Base-by-base conservation (phyloP, 1,140 invertebrate species). In the Euborellia annulipes region DNA sequence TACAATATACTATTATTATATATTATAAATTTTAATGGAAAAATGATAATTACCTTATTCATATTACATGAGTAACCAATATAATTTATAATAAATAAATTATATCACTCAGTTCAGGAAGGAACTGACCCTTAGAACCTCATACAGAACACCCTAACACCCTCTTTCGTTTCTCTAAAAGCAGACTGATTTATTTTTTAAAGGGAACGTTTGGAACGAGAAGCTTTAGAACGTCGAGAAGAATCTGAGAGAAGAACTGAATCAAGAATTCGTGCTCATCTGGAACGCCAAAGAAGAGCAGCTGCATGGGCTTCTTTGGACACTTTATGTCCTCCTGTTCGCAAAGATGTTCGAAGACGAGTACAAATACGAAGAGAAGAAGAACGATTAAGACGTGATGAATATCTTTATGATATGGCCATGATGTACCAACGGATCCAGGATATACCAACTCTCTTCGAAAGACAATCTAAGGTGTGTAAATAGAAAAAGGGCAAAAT, bases 401-500 rank as follows among this genome's bases (percentile, higher is more conserved):
- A 76, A 55, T 75, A 78, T 60, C 64, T 70, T 4, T 61, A 76
- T 22, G 72, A 77, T 50, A 81, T 81, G 78, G 73, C 78, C 58
- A 55, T 74, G 46, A 81, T 81, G 77, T 62, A 76, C 41, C 71
- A 75, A 37, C 66, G 78, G 47, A 77, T 81, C 1, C 72, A 73
- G 38, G 66, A 69, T 50, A 78, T 79, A 53, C 78, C 78, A 1
- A 72, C 76, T 44, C 65, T 79, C 11, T 81, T 79, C 50, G 76
- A 81, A 60, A 63, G 77, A 40, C 73, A 77, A 52, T 78, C 77
- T n/a, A 70, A 76, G 51, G 75, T 77, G 23, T 27, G n/a, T n/a
- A n/a, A n/a, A n/a, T n/a, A n/a, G n/a, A n/a, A n/a, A n/a, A n/a
- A n/a, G n/a, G n/a, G n/a, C n/a, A n/a, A n/a, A n/a, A n/a, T n/a